Evolutionary conservation across 2,113 vertebrate species (phyloP), one percentile per base, ranked within the genome.

Genomic region (Balaenoptera acutorostrata): DNA sequence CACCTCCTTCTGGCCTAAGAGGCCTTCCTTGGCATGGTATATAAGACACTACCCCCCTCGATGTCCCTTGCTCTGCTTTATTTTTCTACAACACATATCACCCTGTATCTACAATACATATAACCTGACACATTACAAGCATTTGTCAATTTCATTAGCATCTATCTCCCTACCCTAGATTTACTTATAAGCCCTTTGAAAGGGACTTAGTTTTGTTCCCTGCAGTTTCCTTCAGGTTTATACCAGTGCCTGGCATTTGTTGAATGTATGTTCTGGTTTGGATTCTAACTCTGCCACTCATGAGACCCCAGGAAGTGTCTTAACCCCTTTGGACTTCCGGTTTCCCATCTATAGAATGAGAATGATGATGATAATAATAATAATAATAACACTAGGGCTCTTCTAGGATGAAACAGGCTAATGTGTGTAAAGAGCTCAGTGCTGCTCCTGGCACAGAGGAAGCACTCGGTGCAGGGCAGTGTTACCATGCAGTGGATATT

Each of bases 91-190:
- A 21, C 33, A 77, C 36, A 21, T 25, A 14, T 49, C 71, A 74
- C 39, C n/a, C 25, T 17, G 52, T 52, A 52, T 52, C 52, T 52
- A 52, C 15, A 52, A 52, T 52, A 52, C 15, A 52, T 17, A 66
- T 31, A 49, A 66, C 9, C 6, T 8, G 4, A 63, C 13, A 9
- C 8, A n/a, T 3, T 25, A 27, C 0, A 44, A 33, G 36, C 29
- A 64, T 36, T 25, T 80, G 80, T 71, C 61, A 31, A 72, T 29
- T 15, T 88, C 83, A n/a, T 41, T 6, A 81, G 93, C 0, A 1
- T 36, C 52, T 6, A 9, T 41, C 12, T 44, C 15, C 72, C 80
- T 25, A 2, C 10, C 41, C 44, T 27, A 66, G 64, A 57, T 55
- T 90, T 10, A 27, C 49, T 21, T 41, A 3, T 17, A 23, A 39